Conservation (phyloP, 1,140 invertebrate genomes). For the Polyergus mexicanus region DNA sequence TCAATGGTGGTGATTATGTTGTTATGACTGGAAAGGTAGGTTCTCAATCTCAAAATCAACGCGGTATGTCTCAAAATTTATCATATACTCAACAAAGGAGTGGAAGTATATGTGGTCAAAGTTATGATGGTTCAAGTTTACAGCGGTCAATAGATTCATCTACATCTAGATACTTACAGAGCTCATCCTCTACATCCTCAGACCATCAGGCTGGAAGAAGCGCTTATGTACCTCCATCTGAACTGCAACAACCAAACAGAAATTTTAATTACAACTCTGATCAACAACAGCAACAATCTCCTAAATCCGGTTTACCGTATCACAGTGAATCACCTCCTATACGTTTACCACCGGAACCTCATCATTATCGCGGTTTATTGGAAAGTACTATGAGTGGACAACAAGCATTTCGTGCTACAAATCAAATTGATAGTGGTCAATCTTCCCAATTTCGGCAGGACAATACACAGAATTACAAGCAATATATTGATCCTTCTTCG, state of each 20-base stretch:
- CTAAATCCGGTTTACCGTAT: slow-evolving; percentile 77
- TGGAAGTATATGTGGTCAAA: slow-evolving; percentile 75
- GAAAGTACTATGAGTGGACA: slow-evolving; percentile 69
- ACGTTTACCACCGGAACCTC: slow-evolving; percentile 76
- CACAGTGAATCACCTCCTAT: slow-evolving; percentile 80
- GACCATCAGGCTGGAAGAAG: slow-evolving; percentile 81
- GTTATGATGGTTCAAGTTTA: slow-evolving; percentile 79
- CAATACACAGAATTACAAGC: slow-evolving; percentile 78
- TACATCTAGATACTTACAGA: slow-evolving; percentile 77
- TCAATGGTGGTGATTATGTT: slow-evolving; percentile 85
- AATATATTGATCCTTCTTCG: slow-evolving; percentile 75
- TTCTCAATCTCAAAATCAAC: slow-evolving; percentile 73
- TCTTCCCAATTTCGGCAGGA: slow-evolving; percentile 82
- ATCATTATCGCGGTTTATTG: slow-evolving; percentile 79
- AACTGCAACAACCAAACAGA: slow-evolving; percentile 79
- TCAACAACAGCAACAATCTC: slow-evolving; percentile 77
- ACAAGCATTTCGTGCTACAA: slow-evolving; percentile 69
- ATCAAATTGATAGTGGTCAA: slow-evolving; percentile 81
- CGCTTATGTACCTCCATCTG: slow-evolving; percentile 85
- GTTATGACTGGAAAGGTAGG: slow-evolving; percentile 84
- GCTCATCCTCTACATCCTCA: slow-evolving; percentile 73
- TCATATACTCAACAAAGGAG: slow-evolving; percentile 76
- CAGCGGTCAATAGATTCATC: slow-evolving; percentile 68
- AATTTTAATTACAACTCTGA: slow-evolving; percentile 78
- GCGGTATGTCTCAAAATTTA: slow-evolving; percentile 71